Evolutionary conservation across 1,140 invertebrate genomes (phyloP), one percentile per base, ranked within the genome.

Genomic region (Tetramorium alpestre): DNA sequence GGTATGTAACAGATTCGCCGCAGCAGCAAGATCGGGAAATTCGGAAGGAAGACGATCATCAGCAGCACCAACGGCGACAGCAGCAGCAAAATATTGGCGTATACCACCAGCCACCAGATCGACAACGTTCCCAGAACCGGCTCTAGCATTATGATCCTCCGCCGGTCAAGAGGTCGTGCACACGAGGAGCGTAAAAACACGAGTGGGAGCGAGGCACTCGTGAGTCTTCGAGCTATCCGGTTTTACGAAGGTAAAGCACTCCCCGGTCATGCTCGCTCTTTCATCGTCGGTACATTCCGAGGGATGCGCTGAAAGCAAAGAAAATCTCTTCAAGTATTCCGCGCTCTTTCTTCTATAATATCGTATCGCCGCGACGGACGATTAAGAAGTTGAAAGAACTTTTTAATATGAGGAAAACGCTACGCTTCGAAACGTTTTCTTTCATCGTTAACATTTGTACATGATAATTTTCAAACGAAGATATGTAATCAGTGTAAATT

Each of bases 1-100:
- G 94, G 94, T 64, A 95, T 95, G 65, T 93, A 94, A 69, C 94
- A 95, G 92, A 95, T 94, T 77, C 95, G 93, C 56, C 95, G 90
- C 18, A 95, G 84, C 56, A 95, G 33, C 56, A 95, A 75, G 65
- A 95, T 92, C 11, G 95, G 95, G 73, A 95, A 94, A 88, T 95
- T 94, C 51, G 95, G 95, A 28, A 94, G 80, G 78, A 95, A 93
- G 11, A 95, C 88, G 28, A 94, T 81, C 70, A 95, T 84, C 51
- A 95, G 78, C 84, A 95, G 82, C 44, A 95, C 91, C 67, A 95
- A 72, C 3, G 95, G 95, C 28, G 94, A 95, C 28, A 95, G 84
- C 22, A 95, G 70, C 33, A 95, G 90, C 51, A 95, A 54, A 3
- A 95, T 47, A 62, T 90, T 91, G 44, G 94, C 94, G 78, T 95